These are phyloP conservation scores for Dryocosmus kuriphilus DNA, from an alignment of 2,888 invertebrate genomes.

Conservation along the genomic window DNA sequence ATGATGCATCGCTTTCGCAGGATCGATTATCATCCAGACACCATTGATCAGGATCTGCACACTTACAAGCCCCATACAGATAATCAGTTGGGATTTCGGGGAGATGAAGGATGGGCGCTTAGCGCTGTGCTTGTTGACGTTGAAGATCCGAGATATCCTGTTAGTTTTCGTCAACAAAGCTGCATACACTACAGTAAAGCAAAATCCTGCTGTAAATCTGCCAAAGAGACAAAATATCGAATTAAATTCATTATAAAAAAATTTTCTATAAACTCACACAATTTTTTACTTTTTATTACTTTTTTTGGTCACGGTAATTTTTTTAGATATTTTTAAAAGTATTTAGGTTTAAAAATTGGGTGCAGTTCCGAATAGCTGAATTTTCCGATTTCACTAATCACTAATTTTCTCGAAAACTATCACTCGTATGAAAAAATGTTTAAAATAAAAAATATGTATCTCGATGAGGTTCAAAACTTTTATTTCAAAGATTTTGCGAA, in stretches of 20 bases:
- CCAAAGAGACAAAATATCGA: slow-evolving; percentile 43
- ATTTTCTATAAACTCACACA: too few species aligned
- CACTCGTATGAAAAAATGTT: too few species aligned
- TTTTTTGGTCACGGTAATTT: too few species aligned
- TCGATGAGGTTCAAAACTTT: too few species aligned
- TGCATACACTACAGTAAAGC: slow-evolving; percentile 98
- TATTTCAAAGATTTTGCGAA: too few species aligned
- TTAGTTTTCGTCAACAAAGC: slow-evolving; percentile 98
- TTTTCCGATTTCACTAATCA: too few species aligned
- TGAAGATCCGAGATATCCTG: slow-evolving; percentile 96
- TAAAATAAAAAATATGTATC: too few species aligned
- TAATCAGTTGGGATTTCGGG: slow-evolving; percentile 92
- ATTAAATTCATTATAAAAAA: background rate
- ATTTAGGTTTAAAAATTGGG: too few species aligned
- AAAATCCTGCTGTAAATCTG: slow-evolving; percentile 94
- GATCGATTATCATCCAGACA: slow-evolving; percentile 95
- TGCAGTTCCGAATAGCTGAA: too few species aligned
- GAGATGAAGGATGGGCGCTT: slow-evolving; percentile 96
- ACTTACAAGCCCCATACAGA: slow-evolving; percentile 91
- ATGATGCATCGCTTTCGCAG: slow-evolving; percentile 93
- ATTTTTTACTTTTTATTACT: too few species aligned
- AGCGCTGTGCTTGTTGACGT: slow-evolving; percentile 97
- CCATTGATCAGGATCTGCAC: slow-evolving; percentile 94
- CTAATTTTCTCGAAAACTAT: too few species aligned
- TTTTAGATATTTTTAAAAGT: too few species aligned